Evolutionary conservation across 2,113 vertebrate species (phyloP).

Genomic region (Tyto alba): DNA sequence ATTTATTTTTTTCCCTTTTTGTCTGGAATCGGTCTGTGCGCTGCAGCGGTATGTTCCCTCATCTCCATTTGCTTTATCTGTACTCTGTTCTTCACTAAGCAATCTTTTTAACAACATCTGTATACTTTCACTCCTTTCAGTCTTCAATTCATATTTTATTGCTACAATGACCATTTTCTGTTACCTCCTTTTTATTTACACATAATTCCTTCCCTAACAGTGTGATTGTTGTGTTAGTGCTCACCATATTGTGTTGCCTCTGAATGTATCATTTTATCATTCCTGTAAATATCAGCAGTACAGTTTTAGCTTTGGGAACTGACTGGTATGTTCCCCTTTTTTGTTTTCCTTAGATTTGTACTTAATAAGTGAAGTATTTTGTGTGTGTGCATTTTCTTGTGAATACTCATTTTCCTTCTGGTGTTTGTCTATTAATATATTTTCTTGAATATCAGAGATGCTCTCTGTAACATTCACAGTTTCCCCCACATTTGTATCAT

Average conservation of each 20-base stretch:
- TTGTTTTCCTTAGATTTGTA: background rate
- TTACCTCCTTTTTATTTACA: slow-evolving; percentile 6
- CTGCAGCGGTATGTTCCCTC: background rate
- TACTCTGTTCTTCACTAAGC: background rate
- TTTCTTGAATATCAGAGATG: background rate
- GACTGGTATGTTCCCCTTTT: background rate
- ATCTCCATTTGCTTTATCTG: background rate
- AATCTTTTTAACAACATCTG: background rate
- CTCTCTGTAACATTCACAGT: background rate
- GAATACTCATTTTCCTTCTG: slow-evolving; percentile 18
- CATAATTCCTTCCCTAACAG: background rate
- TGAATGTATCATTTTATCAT: background rate
- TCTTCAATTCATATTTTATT: background rate
- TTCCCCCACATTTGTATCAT: background rate
- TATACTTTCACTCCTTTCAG: background rate
- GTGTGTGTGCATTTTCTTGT: background rate
- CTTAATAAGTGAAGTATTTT: background rate
- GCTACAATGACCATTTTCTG: background rate
- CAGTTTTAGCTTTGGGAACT: background rate
- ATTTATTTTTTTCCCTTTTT: background rate
- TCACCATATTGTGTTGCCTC: background rate
- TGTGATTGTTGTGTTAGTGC: background rate
- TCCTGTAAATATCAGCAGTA: background rate
- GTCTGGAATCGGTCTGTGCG: background rate
- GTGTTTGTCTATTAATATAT: background rate